These are phyloP conservation scores for Crotalus adamanteus DNA, from an alignment of 2,797 vertebrate genomes.

Conservation along the genomic window DNA sequence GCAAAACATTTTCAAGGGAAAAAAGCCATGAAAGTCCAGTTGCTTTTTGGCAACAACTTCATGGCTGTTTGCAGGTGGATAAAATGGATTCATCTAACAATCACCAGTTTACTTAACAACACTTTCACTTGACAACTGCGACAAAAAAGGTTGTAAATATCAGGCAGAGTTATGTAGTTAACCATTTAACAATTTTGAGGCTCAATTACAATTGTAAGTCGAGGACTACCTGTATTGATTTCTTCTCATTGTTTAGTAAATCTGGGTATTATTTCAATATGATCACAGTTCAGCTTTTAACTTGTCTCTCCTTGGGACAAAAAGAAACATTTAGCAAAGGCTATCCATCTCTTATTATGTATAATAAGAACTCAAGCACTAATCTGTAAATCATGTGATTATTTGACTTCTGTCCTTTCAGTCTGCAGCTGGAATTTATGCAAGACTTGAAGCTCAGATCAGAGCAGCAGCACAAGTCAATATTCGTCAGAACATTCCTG, in stretches of 20 bases:
- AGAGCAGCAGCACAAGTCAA: slow-evolving; percentile 77
- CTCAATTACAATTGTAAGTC: neutral
- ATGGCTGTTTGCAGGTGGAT: neutral
- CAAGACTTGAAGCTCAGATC: slow-evolving; percentile 88
- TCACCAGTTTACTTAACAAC: neutral
- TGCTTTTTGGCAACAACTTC: neutral
- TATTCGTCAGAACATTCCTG: slow-evolving; percentile 76
- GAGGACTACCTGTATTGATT: neutral
- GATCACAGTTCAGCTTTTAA: neutral
- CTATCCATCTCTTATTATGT: neutral
- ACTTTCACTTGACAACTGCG: neutral
- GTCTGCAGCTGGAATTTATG: slow-evolving; percentile 91
- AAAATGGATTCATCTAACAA: neutral
- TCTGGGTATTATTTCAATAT: neutral
- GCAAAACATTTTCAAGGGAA: neutral
- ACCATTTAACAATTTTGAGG: neutral
- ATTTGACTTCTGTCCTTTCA: slow-evolving; percentile 59
- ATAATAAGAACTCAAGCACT: neutral
- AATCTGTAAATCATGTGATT: neutral
- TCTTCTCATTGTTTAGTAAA: neutral
- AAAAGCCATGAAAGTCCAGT: neutral
- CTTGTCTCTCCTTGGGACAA: neutral
- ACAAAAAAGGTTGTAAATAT: neutral
- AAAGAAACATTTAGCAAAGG: neutral
- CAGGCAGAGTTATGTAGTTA: neutral